Conservation (phyloP, 2,888 invertebrate species). For the Cryptosula pallasiana region DNA sequence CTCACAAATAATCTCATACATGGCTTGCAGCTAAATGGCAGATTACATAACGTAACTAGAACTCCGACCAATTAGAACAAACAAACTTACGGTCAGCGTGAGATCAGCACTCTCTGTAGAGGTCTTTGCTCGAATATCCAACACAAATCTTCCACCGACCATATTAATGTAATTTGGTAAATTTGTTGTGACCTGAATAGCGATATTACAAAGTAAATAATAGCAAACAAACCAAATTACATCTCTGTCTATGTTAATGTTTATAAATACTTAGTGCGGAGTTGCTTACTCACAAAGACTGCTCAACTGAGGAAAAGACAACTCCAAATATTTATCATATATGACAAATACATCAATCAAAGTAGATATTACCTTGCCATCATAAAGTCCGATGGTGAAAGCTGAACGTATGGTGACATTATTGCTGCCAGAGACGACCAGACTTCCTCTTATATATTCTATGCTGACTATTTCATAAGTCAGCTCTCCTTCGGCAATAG, state of each 20-base stretch:
- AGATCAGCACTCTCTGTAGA: conserved; percentile 2
- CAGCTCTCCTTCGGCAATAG: neutral
- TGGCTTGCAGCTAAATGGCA: too few species aligned
- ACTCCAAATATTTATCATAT: too few species aligned
- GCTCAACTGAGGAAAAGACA: too few species aligned
- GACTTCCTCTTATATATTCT: neutral
- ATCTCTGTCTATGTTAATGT: too few species aligned
- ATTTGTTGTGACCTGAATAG: neutral
- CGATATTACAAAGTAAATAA: too few species aligned
- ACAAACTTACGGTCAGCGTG: neutral
- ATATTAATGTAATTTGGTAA: conserved; percentile 1
- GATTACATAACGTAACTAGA: too few species aligned
- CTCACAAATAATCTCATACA: too few species aligned
- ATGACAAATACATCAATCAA: too few species aligned
- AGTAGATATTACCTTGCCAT: conserved; percentile 7
- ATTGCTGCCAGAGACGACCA: neutral
- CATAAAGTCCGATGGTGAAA: neutral
- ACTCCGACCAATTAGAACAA: too few species aligned
- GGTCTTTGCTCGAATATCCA: neutral
- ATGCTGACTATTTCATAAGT: conserved; percentile 16
- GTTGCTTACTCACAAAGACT: too few species aligned
- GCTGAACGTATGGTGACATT: conserved; percentile 6
- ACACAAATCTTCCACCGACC: conserved; percentile 1
- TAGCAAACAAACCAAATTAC: too few species aligned
- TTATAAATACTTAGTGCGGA: too few species aligned